A percentile compares a stretch with the other conserved stretches of the same genome.
phyloP scores from a whole-genome alignment of 2,113 vertebrate genomes.

The Barbus barbus region DNA sequence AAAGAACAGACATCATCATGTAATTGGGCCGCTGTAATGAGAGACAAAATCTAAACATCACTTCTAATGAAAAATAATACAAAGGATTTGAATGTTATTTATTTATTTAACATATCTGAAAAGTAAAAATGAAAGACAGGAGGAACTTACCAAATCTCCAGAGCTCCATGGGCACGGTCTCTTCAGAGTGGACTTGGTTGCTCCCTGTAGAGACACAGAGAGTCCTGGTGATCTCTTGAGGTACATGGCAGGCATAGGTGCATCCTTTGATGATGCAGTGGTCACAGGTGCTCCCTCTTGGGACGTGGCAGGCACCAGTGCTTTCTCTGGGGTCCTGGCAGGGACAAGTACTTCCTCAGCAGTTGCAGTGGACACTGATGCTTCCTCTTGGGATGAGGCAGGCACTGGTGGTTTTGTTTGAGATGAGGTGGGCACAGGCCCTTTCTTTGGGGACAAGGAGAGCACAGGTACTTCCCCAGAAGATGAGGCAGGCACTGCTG shows the following conservation, averaged over 20 bases:
- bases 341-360: not conserved
- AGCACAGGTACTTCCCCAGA: too few relatives aligned
- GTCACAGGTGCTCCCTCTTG: too few relatives aligned
- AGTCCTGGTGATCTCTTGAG: too few relatives aligned
- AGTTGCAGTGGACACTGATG: not conserved
- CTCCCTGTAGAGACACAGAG: too few relatives aligned
- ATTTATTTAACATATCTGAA: not conserved
- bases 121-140: not conserved
- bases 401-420: not conserved
- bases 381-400: not conserved
- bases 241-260: too few relatives aligned
- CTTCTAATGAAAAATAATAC: not conserved
- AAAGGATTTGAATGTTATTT: not conserved
- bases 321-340: not conserved
- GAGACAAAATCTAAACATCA: not conserved
- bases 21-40: not conserved
- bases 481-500: not conserved
- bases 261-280: too few relatives aligned
- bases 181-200: not conserved
- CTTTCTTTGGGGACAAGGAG: too few relatives aligned
- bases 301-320: too few relatives aligned
- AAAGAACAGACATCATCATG: not conserved
- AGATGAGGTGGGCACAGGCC: too few relatives aligned
- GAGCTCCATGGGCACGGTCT: not conserved
- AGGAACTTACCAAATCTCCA: not conserved